Evolutionary conservation across 2,113 vertebrate genomes (phyloP).

Genomic region (Neolamprologus brichardi): DNA sequence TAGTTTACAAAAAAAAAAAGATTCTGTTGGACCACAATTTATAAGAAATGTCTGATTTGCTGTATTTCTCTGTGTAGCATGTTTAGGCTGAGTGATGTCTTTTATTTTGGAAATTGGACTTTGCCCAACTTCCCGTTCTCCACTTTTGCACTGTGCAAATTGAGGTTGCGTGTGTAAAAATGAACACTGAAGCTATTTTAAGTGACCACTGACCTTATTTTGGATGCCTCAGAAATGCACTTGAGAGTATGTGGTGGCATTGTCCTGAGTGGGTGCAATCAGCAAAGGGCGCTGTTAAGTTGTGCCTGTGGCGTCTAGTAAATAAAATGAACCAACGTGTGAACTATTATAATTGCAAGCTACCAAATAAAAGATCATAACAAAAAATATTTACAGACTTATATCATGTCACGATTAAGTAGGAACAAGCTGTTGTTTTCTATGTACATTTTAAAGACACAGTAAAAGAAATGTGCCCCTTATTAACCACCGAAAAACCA

Average conservation of each 20-base stretch:
- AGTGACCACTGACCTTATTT: not conserved
- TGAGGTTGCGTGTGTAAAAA: not conserved
- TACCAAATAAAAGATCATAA: not conserved
- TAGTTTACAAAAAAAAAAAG: not conserved
- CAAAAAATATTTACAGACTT: not conserved
- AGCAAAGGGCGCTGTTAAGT: not conserved
- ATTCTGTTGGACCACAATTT: not conserved
- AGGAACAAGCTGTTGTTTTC: not conserved
- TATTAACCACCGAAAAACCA: not conserved
- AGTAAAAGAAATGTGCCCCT: not conserved
- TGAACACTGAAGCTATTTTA: not conserved
- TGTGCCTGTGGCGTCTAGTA: not conserved
- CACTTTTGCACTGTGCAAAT: not conserved
- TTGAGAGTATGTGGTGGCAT: not conserved
- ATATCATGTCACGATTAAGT: not conserved
- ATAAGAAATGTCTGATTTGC: not conserved
- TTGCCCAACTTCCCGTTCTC: not conserved
- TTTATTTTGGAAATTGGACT: not conserved
- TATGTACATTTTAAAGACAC: not conserved
- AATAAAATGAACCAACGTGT: not conserved
- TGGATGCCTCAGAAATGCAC: not conserved
- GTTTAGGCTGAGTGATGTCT: not conserved
- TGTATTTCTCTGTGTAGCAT: not conserved
- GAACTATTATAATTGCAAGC: not conserved
- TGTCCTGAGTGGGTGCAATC: not conserved